Evolutionary conservation across 2,888 invertebrate genomes (phyloP).

Genomic region (Torymus texanus): DNA sequence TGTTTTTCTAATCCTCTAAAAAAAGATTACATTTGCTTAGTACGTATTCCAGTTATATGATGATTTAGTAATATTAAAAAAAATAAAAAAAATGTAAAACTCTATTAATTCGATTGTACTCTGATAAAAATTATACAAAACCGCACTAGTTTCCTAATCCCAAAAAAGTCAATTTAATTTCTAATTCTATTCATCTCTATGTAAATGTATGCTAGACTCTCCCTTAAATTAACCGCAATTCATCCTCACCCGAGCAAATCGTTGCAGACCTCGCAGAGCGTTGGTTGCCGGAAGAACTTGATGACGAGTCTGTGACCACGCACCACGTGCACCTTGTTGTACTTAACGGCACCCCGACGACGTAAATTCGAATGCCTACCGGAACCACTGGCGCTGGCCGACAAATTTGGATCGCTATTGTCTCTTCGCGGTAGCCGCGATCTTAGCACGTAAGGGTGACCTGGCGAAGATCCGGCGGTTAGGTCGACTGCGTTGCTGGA

Average conservation of each 20-base stretch:
- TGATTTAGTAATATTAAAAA: no score
- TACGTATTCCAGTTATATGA: not conserved
- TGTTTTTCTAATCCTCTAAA: conserved; percentile 96
- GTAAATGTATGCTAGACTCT: no score
- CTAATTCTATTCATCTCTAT: no score
- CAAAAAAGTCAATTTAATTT: no score
- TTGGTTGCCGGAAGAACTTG: conserved; percentile 97
- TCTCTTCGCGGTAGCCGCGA: conserved; percentile 71
- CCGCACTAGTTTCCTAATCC: no score
- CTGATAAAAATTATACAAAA: no score
- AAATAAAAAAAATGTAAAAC: no score
- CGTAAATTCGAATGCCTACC: conserved; percentile 84
- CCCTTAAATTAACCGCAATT: no score
- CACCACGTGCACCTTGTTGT: conserved; percentile 95
- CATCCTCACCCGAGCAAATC: conserved; percentile 90
- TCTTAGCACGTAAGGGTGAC: conserved; percentile 70
- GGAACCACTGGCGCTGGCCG: conserved; percentile 64
- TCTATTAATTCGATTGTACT: no score
- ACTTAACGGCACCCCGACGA: conserved; percentile 95
- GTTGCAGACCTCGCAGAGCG: conserved; percentile 97
- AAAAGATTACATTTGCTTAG: conserved; percentile 60
- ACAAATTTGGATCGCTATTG: conserved; percentile 70
- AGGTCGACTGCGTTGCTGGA: conserved; percentile 68
- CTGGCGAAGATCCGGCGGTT: conserved; percentile 65
- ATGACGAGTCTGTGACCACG: conserved; percentile 97